These are phyloP conservation scores for Toxonevra muliebris DNA, from an alignment of 2,888 invertebrate species.

Conservation along the genomic window DNA sequence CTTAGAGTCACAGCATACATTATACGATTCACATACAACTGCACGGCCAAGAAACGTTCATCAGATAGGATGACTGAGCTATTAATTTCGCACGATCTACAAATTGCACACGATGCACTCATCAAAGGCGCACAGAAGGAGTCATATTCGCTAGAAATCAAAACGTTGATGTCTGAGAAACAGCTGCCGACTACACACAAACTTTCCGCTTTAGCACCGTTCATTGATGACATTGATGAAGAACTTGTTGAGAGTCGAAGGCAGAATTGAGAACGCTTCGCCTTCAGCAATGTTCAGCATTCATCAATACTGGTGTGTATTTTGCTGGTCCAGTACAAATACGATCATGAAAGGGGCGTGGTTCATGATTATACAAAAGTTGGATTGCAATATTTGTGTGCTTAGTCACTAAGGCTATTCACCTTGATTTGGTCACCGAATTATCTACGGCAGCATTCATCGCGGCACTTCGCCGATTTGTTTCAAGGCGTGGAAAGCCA, in stretches of 20 bases:
- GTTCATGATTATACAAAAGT: conserved; percentile 41
- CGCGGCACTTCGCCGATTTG: conserved; percentile 47
- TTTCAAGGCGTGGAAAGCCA: conserved; percentile 36
- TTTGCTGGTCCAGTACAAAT: conserved; percentile 42
- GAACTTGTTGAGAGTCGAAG: too few species aligned
- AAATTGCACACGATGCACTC: conserved; percentile 15
- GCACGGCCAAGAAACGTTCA: conserved; percentile 6
- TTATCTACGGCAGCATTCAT: conserved; percentile 46
- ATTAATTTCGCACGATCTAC: conserved; percentile 20
- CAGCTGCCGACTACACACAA: conserved; percentile 24
- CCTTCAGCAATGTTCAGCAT: conserved; percentile 37
- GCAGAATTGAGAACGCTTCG: conserved; percentile 51
- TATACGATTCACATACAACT: conserved; percentile 24
- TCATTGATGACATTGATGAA: too few species aligned
- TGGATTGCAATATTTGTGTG: too few species aligned
- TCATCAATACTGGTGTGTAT: conserved; percentile 41
- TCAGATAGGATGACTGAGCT: background rate
- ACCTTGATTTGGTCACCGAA: conserved; percentile 43
- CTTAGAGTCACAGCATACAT: conserved; percentile 24
- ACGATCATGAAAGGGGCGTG: conserved; percentile 39
- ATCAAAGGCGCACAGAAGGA: conserved; percentile 13
- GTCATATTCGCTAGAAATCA: conserved; percentile 17
- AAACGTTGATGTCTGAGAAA: background rate
- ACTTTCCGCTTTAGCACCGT: conserved; percentile 17
- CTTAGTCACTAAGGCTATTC: too few species aligned